Conservation (phyloP, 2,797 vertebrate genomes). For the Anas bahamensis region DNA sequence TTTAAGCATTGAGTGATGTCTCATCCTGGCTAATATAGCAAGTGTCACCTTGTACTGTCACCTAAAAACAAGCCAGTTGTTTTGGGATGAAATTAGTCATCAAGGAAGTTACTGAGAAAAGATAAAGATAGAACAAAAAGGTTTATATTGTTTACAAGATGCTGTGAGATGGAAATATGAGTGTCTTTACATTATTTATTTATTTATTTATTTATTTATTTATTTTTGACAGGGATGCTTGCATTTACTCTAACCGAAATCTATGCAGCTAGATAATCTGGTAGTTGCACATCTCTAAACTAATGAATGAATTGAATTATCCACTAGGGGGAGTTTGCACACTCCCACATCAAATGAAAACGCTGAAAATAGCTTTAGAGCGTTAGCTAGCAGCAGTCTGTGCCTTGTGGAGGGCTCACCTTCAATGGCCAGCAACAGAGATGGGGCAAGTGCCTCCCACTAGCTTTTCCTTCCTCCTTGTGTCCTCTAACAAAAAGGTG, state of each 20-base stretch:
- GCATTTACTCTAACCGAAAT: neutral
- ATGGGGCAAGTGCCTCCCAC: neutral
- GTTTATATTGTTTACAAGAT: neutral
- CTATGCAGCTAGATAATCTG: neutral
- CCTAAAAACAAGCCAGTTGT: neutral
- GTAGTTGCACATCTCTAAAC: neutral
- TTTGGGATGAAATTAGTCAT: neutral
- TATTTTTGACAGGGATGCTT: neutral
- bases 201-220: slow-evolving; percentile 1
- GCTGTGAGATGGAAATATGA: neutral
- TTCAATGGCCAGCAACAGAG: neutral
- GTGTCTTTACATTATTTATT: neutral
- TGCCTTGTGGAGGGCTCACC: neutral
- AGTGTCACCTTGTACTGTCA: neutral
- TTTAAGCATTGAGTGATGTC: neutral
- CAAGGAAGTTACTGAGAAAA: neutral
- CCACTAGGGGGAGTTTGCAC: slow-evolving; percentile 46
- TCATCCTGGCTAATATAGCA: neutral
- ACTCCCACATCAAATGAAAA: neutral
- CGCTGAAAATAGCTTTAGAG: neutral
- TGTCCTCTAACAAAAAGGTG: neutral
- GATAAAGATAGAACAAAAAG: neutral
- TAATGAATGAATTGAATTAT: neutral
- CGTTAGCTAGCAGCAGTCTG: neutral
- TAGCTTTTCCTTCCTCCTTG: neutral